phyloP scores from a whole-genome alignment of 1,140 invertebrate species.

The Portunus trituberculatus region DNA sequence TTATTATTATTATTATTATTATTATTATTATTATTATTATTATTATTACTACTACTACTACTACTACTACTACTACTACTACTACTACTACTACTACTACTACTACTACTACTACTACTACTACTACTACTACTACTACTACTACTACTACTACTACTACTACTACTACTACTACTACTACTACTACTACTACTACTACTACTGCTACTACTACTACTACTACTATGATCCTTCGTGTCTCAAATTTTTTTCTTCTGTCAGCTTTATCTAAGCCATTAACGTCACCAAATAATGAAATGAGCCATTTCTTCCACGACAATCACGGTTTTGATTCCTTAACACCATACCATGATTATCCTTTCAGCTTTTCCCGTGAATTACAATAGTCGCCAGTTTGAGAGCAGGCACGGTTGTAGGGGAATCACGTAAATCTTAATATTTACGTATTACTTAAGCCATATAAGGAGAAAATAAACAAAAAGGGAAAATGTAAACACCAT shows the following conservation, averaged over 20 bases:
- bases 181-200: slow-evolving; percentile 12
- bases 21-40: background rate
- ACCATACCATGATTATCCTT: background rate
- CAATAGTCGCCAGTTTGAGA: background rate
- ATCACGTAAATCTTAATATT: no score
- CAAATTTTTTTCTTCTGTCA: background rate
- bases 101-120: slow-evolving; percentile 29
- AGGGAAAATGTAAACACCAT: no score
- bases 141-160: slow-evolving; percentile 10
- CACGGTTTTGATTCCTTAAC: background rate
- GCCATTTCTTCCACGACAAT: background rate
- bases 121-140: slow-evolving; percentile 14
- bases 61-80: background rate
- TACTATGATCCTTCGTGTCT: background rate
- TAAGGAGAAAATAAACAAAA: no score
- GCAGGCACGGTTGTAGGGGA: background rate
- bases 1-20: slow-evolving; percentile 12
- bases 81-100: slow-evolving; percentile 26
- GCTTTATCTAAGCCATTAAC: background rate
- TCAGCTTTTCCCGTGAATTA: background rate
- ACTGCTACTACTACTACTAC: background rate
- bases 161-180: slow-evolving; percentile 15
- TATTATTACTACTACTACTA: slow-evolving; percentile 20
- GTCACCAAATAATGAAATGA: background rate
- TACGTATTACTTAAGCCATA: no score